A percentile compares a stretch with the other conserved stretches of the same genome.
Evolutionary conservation across 2,888 invertebrate genomes (phyloP).

Genomic region (Apoda limacodes): DNA sequence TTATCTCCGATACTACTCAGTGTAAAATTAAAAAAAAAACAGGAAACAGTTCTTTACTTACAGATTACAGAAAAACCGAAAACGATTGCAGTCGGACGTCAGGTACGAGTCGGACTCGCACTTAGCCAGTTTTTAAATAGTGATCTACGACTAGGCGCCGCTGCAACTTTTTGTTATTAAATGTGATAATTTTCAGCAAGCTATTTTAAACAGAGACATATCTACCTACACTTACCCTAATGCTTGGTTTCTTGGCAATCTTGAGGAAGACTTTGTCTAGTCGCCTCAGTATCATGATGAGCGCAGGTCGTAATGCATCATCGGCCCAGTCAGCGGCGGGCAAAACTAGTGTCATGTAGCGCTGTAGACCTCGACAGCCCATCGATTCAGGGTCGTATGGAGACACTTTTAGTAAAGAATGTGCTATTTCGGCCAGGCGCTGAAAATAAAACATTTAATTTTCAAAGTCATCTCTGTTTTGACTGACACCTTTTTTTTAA

Average conservation of each 20-base stretch:
- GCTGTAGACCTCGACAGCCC: conserved; percentile 93
- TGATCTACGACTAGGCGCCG: too few relatives aligned
- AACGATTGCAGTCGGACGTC: too few relatives aligned
- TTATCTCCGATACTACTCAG: too few relatives aligned
- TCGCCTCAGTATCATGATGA: conserved; percentile 90
- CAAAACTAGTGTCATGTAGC: conserved; percentile 92
- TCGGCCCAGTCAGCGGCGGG: conserved; percentile 97
- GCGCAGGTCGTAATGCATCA: conserved; percentile 89
- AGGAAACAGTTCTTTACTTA: too few relatives aligned
- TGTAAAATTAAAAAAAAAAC: too few relatives aligned
- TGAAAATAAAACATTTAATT: too few relatives aligned
- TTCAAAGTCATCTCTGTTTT: too few relatives aligned
- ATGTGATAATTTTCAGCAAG: neutral
- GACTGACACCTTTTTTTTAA: too few relatives aligned
- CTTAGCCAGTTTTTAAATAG: too few relatives aligned
- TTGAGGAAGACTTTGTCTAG: conserved; percentile 97
- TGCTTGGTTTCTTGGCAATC: conserved; percentile 95
- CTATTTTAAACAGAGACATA: neutral
- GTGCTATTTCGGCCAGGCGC: conserved; percentile 96
- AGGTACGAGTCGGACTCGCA: too few relatives aligned
- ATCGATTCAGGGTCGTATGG: conserved; percentile 98
- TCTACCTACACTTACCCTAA: conserved; percentile 69
- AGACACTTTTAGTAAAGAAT: conserved; percentile 95
- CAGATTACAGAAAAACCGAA: too few relatives aligned
- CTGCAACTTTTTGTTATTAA: neutral